These are phyloP conservation scores for Drusus annulatus DNA, from an alignment of 1,140 invertebrate genomes.

Conservation along the genomic window DNA sequence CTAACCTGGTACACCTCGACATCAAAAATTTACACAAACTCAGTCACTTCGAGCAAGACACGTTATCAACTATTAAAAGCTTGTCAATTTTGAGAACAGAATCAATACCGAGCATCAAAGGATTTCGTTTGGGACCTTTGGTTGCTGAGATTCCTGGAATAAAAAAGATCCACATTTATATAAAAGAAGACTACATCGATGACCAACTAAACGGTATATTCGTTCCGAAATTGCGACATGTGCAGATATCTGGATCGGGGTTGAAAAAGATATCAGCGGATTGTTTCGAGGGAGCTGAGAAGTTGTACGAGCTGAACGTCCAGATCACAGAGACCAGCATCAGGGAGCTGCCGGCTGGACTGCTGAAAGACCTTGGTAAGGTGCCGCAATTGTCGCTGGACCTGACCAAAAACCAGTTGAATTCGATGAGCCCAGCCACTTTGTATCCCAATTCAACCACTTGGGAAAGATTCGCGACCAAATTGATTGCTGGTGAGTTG, in stretches of 20 bases:
- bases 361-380: constrained; percentile 83
- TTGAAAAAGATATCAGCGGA: constrained; percentile 80
- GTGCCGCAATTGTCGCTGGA: constrained; percentile 87
- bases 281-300: constrained; percentile 78
- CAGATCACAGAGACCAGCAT: constrained; percentile 83
- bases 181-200: constrained; percentile 79
- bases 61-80: constrained; percentile 75
- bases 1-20: constrained; percentile 73
- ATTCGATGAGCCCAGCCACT: constrained; percentile 83
- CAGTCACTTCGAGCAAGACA: constrained; percentile 77
- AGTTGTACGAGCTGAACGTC: constrained; percentile 79
- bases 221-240: constrained; percentile 81
- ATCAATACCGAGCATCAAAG: constrained; percentile 77
- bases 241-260: constrained; percentile 84
- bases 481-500: constrained; percentile 80
- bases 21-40: constrained; percentile 74
- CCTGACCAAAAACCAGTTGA: constrained; percentile 85
- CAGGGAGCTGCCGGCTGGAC: constrained; percentile 81
- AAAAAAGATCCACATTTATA: constrained; percentile 78
- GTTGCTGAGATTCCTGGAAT: constrained; percentile 73
- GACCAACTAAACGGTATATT: constrained; percentile 79
- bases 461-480: constrained; percentile 88
- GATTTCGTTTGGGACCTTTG: constrained; percentile 76
- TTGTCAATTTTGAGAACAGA: constrained; percentile 77
- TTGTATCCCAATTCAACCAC: constrained; percentile 88